Conservation (phyloP, 2,888 invertebrate genomes). For the Drosophila recens region DNA sequence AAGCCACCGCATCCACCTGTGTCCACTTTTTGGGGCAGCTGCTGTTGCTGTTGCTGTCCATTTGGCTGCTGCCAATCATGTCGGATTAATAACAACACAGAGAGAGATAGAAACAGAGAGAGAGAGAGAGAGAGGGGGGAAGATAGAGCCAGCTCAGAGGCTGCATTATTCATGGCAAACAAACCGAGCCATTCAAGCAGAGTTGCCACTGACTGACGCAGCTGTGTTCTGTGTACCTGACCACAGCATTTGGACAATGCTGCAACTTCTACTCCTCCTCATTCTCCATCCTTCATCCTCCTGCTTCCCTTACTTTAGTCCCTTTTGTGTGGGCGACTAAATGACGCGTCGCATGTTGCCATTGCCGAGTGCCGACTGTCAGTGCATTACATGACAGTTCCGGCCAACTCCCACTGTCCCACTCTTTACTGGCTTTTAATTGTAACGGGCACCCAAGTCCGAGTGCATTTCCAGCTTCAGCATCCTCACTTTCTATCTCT, state of each 20-base stretch:
- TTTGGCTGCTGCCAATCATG: constrained; percentile 83
- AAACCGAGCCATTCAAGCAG: constrained; percentile 70
- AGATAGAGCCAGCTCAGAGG: constrained; percentile 11
- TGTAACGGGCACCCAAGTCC: constrained; percentile 69
- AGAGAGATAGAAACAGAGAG: background rate
- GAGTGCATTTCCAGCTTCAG: constrained; percentile 57
- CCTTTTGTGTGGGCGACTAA: constrained; percentile 62
- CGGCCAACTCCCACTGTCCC: constrained; percentile 7
- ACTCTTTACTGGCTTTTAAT: constrained; percentile 59
- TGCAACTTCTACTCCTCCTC: background rate
- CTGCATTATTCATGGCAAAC: constrained; percentile 73
- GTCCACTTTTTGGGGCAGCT: constrained; percentile 54
- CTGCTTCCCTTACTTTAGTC: background rate
- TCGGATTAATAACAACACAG: constrained; percentile 80
- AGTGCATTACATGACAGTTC: constrained; percentile 66
- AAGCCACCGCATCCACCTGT: constrained; percentile 70
- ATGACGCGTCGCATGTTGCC: constrained; percentile 74
- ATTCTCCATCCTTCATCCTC: background rate
- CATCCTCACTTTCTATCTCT: background rate
- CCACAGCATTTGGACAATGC: constrained; percentile 37
- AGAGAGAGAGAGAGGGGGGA: background rate
- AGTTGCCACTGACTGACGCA: constrained; percentile 54
- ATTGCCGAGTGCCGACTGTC: constrained; percentile 68
- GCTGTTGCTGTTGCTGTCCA: constrained; percentile 67
- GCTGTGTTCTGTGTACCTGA: constrained; percentile 53